These are phyloP conservation scores for Illadopsis cleaveri DNA, from an alignment of 2,113 vertebrate genomes.

Conservation along the genomic window DNA sequence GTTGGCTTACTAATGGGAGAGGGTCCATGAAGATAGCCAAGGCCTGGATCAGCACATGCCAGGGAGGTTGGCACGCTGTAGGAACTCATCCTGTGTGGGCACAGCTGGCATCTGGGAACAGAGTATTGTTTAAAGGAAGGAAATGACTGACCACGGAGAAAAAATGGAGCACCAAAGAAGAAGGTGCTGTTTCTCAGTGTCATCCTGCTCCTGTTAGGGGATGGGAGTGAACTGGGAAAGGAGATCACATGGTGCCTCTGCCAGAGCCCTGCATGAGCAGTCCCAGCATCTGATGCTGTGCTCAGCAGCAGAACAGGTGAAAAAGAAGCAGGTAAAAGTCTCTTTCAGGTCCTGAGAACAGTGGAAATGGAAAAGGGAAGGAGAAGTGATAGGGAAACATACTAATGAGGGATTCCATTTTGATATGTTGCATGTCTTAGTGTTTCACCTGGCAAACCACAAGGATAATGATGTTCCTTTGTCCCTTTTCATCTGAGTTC, in stretches of 20 bases:
- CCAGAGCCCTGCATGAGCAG: not conserved
- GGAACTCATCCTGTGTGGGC: not conserved
- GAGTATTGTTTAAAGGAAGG: not conserved
- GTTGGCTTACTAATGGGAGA: not conserved
- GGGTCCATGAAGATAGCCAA: not conserved
- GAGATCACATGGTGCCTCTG: not conserved
- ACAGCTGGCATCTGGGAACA: not conserved
- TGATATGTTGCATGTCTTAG: not conserved
- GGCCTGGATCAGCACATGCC: not conserved
- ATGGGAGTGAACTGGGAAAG: not conserved
- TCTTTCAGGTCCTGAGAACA: not conserved
- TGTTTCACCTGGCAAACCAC: not conserved
- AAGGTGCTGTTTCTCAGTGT: not conserved
- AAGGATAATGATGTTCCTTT: not conserved
- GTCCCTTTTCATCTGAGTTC: not conserved
- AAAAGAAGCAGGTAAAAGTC: not conserved
- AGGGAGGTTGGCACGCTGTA: rapidly evolving
- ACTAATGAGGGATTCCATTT: not conserved
- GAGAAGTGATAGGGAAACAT: not conserved
- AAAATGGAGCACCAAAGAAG: not conserved
- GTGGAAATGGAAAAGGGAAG: not conserved
- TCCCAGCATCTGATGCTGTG: rapidly evolving
- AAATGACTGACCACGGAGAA: not conserved
- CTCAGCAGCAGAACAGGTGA: not conserved
- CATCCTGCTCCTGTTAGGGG: rapidly evolving